Percentiles rank a stretch among this genome's conserved stretches.
phyloP scores from a whole-genome alignment of 1,140 invertebrate species.

The Drepana arcuata region DNA sequence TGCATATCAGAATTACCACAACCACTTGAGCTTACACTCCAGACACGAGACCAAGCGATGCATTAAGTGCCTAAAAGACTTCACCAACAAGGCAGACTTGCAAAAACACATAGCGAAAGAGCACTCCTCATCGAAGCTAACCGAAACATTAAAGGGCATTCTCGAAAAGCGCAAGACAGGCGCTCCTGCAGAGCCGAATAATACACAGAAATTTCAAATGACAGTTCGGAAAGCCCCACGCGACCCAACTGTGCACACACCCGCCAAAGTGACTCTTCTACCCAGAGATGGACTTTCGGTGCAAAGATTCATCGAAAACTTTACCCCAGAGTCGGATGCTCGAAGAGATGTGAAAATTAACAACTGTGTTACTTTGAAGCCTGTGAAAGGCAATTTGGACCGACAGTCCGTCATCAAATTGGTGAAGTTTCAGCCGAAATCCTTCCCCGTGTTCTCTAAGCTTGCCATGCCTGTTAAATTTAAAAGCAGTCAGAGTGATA shows the following conservation, averaged over 20 bases:
- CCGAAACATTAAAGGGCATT: conserved; percentile 44
- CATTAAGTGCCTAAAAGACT: conserved; percentile 41
- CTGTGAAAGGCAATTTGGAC: background rate
- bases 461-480: conserved; percentile 37
- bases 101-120: conserved; percentile 30
- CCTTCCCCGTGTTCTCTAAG: background rate
- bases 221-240: conserved; percentile 35
- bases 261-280: conserved; percentile 31
- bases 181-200: background rate
- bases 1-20: conserved; percentile 48
- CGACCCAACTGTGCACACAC: background rate
- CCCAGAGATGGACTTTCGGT: conserved; percentile 37
- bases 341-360: conserved; percentile 18
- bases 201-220: conserved; percentile 21
- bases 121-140: conserved; percentile 43
- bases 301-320: conserved; percentile 48
- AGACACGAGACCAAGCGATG: conserved; percentile 30
- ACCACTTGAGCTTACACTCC: conserved; percentile 37
- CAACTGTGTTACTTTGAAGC: conserved; percentile 22
- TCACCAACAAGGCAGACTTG: conserved; percentile 27
- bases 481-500: conserved; percentile 11
- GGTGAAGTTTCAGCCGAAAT: conserved; percentile 20
- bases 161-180: conserved; percentile 33
- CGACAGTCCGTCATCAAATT: conserved; percentile 31
- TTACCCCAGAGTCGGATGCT: conserved; percentile 30